Evolutionary conservation across 2,888 invertebrate genomes (phyloP), one percentile per base, ranked within the genome.

Genomic region (Periphyllus acericola): DNA sequence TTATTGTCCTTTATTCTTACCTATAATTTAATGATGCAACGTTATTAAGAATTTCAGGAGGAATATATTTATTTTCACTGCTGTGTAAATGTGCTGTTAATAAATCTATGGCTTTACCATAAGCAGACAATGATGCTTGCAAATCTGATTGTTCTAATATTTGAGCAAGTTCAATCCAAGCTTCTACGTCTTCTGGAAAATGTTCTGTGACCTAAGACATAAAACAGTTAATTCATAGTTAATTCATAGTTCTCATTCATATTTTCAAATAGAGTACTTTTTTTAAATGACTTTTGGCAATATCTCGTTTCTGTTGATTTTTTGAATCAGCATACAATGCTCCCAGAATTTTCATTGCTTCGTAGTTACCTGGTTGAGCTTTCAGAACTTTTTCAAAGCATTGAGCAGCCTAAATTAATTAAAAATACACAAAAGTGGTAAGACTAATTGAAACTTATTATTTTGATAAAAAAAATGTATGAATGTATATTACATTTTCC

Each of bases 361-460:
- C 99, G 91, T 99, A 99, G 93, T 99, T 99, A 66, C 97, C 98
- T 0, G 99, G 98, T 91, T 98, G 97, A 0, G 95, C 96, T 93
- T 99, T 99, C 9, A 99, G 92, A 1, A 99, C 99, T 92, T 98
- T 99, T 92, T 99, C 99, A 92, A 99, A 99, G 92, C 99, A 99
- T 91, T 97, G 97, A 0, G 99, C 97, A 0, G 99, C 99, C 98
- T 98, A 89, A 87, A 89, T 79, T 88, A 32, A 40, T 76, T 34
- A 66, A 29, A 36, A 76, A 82, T 4, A 68, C 2, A 83, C 8
- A 71, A 81, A 32, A 3, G 34, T 34, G 55, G 36, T 78, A 14
- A 68, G 60, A 52, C 19, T 25, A 25, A 34, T 86, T 81, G 74
- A 21, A 8, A 74, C 72, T n/a, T 78, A n/a, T 60, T 11, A 29